Conservation (phyloP, 2,113 vertebrate genomes). For the Saccopteryx bilineata region DNA sequence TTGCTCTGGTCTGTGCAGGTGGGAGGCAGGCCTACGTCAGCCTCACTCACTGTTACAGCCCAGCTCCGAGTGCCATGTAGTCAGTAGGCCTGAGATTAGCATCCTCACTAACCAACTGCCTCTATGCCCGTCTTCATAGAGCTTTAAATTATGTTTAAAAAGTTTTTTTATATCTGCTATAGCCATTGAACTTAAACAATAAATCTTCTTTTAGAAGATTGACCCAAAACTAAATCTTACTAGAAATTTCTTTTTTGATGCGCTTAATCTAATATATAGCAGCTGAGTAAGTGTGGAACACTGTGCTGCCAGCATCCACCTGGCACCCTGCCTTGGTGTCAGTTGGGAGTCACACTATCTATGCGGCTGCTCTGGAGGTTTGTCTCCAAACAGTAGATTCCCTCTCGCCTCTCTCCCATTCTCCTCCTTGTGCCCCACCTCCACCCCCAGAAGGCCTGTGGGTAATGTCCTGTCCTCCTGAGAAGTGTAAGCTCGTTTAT, state of each 20-base stretch:
- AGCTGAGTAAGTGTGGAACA: neutral
- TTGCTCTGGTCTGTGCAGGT: neutral
- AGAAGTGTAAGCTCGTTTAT: neutral
- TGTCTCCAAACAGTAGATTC: neutral
- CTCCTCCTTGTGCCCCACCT: neutral
- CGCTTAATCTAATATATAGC: neutral
- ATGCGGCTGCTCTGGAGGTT: neutral
- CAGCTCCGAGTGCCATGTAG: neutral
- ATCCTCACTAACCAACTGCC: neutral
- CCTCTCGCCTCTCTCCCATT: neutral
- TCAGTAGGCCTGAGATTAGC: neutral
- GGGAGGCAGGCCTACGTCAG: neutral
- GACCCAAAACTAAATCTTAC: neutral
- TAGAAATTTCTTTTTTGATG: neutral
- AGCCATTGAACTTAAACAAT: neutral
- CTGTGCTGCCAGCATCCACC: accelerated
- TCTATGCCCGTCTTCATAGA: neutral
- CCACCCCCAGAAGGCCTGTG: too few relatives aligned
- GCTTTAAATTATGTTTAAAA: conserved; percentile 9
- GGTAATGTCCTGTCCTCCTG: neutral
- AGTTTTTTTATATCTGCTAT: neutral
- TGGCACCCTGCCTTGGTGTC: accelerated
- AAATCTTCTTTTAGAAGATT: neutral
- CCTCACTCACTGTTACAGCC: neutral
- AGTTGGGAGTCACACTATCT: neutral